Evolutionary conservation across 2,113 vertebrate species (phyloP).

Genomic region (Plecturocebus donacophilus): DNA sequence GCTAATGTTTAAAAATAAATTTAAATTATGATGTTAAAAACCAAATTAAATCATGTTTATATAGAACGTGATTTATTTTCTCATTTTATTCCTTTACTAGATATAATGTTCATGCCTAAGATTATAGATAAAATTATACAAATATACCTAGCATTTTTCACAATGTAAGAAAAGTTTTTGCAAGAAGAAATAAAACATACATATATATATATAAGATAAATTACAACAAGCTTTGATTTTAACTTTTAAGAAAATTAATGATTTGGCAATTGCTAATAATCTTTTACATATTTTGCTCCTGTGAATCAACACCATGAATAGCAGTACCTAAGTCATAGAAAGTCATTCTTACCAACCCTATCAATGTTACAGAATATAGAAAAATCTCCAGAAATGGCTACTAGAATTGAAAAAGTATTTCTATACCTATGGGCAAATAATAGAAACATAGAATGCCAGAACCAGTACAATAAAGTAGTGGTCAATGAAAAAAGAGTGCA

Average conservation of each 20-base stretch:
- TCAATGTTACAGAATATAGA: background rate
- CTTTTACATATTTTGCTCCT: background rate
- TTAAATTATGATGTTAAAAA: conserved; percentile 13
- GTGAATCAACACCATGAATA: background rate
- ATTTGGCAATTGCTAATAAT: background rate
- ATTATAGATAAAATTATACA: background rate
- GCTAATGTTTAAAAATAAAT: conserved; percentile 11
- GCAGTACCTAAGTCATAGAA: background rate
- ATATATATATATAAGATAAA: background rate
- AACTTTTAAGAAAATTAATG: background rate
- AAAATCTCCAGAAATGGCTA: background rate
- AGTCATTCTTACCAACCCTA: background rate
- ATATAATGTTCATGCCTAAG: background rate
- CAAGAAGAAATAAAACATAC: background rate
- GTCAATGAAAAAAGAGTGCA: background rate
- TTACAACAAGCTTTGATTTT: background rate
- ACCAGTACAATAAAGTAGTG: background rate
- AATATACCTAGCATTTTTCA: background rate
- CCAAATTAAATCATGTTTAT: background rate
- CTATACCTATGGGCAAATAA: background rate
- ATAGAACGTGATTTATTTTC: background rate
- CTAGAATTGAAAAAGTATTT: background rate
- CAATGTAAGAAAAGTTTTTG: background rate
- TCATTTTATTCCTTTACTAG: background rate
- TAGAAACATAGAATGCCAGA: background rate